Percentiles rank a stretch among this genome's conserved stretches.
Conservation (phyloP, 30 jellyfish, hydroid and myxozoan species). For the Clytia hemisphaerica region DNA sequence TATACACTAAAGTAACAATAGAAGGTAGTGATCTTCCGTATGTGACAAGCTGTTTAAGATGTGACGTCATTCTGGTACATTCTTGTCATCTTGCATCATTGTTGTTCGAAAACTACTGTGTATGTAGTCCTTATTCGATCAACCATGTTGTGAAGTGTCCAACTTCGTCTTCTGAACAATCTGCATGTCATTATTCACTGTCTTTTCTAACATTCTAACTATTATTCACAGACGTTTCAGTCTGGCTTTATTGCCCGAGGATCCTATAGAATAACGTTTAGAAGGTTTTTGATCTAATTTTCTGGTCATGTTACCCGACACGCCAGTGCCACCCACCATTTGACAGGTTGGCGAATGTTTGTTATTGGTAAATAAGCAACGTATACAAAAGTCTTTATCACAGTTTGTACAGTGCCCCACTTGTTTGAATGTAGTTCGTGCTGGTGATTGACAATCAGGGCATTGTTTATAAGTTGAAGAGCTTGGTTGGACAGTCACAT, state of each 20-base stretch:
- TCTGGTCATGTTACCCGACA: slow-evolving; percentile 24
- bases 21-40: too few relatives aligned
- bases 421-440: slow-evolving; percentile 7
- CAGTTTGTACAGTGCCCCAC: slow-evolving; percentile 33
- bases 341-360: slow-evolving; percentile 30
- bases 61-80: too few relatives aligned
- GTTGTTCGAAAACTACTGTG: too few relatives aligned
- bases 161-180: too few relatives aligned
- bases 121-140: too few relatives aligned
- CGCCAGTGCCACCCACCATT: slow-evolving; percentile 35
- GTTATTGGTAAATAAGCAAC: slow-evolving; percentile 17
- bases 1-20: too few relatives aligned
- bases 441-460: slow-evolving; percentile 33
- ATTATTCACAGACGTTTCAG: slow-evolving; percentile 22
- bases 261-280: slow-evolving; percentile 8
- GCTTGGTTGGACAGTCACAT: neutral
- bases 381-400: slow-evolving; percentile 26
- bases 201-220: too few relatives aligned
- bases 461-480: slow-evolving; percentile 26
- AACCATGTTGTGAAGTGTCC: too few relatives aligned
- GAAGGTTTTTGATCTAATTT: neutral
- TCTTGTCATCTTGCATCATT: too few relatives aligned
- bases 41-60: too few relatives aligned
- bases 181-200: too few relatives aligned
- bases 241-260: slow-evolving; percentile 10